Conservation (phyloP, 2,797 vertebrate species). For the Gouania willdenowi region DNA sequence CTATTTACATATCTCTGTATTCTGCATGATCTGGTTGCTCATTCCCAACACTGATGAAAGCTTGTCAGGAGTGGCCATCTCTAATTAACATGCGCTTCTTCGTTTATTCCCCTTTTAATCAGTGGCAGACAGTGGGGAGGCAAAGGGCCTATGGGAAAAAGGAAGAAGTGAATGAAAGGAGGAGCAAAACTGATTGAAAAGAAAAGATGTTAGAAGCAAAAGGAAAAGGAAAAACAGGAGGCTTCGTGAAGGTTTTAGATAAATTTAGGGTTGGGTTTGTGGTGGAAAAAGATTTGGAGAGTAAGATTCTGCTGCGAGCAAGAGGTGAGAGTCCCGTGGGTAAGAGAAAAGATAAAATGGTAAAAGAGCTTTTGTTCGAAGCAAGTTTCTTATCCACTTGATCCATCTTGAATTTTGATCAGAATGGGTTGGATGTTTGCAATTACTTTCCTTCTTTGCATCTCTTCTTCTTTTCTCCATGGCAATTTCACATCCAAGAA, state of each 20-base stretch:
- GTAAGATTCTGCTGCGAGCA: constrained; percentile 33
- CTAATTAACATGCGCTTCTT: constrained; percentile 61
- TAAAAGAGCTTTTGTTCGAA: constrained; percentile 51
- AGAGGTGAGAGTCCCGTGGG: constrained; percentile 39
- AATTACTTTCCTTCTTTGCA: constrained; percentile 29
- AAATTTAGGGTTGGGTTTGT: constrained; percentile 27
- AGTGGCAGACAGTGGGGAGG: constrained; percentile 22
- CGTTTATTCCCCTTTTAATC: constrained; percentile 65
- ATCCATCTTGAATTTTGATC: constrained; percentile 57
- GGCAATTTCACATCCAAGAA: constrained; percentile 13
- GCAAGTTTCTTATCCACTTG: constrained; percentile 60
- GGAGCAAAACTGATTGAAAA: constrained; percentile 10
- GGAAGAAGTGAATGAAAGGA: constrained; percentile 23
- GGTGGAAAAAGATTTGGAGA: constrained; percentile 41
- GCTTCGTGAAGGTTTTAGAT: constrained; percentile 32
- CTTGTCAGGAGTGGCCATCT: constrained; percentile 45
- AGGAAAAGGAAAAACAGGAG: constrained; percentile 31
- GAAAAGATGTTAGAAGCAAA: constrained; percentile 23
- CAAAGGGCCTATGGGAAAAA: constrained; percentile 23
- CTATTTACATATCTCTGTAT: constrained; percentile 6
- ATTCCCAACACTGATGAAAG: constrained; percentile 57
- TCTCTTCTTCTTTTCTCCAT: constrained; percentile 21
- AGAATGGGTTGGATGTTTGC: constrained; percentile 50
- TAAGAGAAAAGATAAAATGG: constrained; percentile 24
- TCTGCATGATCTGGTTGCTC: constrained; percentile 15